Conservation (phyloP, 1,140 invertebrate genomes). For the Atta texana region DNA sequence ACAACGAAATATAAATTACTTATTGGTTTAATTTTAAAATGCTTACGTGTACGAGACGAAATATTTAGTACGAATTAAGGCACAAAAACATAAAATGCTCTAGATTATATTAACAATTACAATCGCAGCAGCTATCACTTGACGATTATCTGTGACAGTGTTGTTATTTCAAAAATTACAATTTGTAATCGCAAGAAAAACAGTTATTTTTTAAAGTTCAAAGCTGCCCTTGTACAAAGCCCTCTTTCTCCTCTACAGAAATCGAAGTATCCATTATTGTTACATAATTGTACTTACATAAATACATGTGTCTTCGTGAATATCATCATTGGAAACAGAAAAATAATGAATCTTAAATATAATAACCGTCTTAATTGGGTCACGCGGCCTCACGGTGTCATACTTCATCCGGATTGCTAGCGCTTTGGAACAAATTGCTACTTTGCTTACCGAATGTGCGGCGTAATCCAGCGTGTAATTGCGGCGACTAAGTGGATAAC, state of each 20-base stretch:
- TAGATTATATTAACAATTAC: no score
- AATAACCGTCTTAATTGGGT: conserved; percentile 50
- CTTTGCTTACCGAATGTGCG: conserved; percentile 66
- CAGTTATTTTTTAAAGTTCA: no score
- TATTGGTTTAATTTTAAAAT: no score
- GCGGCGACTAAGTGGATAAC: conserved; percentile 70
- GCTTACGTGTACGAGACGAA: no score
- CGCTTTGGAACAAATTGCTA: conserved; percentile 63
- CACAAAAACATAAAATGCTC: no score
- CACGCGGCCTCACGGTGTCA: conserved; percentile 26
- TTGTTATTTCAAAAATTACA: no score
- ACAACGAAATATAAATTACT: no score
- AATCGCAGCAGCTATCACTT: no score
- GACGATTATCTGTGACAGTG: no score
- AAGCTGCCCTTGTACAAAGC: neutral
- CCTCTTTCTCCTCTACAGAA: neutral
- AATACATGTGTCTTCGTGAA: neutral
- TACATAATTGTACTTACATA: neutral
- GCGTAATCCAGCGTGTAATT: conserved; percentile 66
- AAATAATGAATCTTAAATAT: conserved; percentile 55
- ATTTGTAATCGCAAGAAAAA: no score
- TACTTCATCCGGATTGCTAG: conserved; percentile 52
- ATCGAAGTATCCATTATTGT: neutral
- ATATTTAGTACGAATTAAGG: no score
- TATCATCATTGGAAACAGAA: neutral